Evolutionary conservation across 2,888 invertebrate species (phyloP).

Genomic region (Eilema griseolum): DNA sequence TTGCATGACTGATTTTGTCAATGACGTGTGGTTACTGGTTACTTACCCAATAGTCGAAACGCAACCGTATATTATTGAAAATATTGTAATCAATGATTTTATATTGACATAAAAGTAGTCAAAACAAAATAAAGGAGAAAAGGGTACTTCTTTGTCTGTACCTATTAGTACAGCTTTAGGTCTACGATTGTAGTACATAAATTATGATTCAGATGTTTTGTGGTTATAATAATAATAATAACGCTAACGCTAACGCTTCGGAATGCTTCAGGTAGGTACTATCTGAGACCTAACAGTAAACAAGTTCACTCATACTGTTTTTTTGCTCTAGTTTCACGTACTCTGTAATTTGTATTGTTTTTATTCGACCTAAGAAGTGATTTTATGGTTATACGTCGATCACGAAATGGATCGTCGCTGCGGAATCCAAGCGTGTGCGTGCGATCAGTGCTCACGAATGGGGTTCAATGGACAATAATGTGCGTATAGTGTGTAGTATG

Average conservation of each 20-base stretch:
- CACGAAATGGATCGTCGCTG: constrained; percentile 55
- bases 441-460: constrained; percentile 57
- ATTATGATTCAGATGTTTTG: constrained; percentile 17
- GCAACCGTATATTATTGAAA: no score
- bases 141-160: no score
- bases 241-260: neutral
- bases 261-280: neutral
- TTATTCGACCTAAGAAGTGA: constrained; percentile 55
- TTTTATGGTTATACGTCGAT: constrained; percentile 31
- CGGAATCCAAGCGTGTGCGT: constrained; percentile 52
- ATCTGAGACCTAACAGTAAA: neutral
- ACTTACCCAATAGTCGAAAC: no score
- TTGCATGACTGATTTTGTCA: neutral
- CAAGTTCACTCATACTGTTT: constrained; percentile 15
- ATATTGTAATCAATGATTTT: no score
- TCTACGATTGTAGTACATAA: neutral
- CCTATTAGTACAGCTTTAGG: no score
- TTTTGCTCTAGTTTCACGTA: constrained; percentile 35
- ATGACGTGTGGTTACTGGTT: no score
- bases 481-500: constrained; percentile 40
- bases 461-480: constrained; percentile 64
- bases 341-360: constrained; percentile 45
- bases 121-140: no score
- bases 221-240: no score
- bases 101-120: no score